phyloP scores from a whole-genome alignment of 1,140 invertebrate genomes.

The Drosophila subobscura region DNA sequence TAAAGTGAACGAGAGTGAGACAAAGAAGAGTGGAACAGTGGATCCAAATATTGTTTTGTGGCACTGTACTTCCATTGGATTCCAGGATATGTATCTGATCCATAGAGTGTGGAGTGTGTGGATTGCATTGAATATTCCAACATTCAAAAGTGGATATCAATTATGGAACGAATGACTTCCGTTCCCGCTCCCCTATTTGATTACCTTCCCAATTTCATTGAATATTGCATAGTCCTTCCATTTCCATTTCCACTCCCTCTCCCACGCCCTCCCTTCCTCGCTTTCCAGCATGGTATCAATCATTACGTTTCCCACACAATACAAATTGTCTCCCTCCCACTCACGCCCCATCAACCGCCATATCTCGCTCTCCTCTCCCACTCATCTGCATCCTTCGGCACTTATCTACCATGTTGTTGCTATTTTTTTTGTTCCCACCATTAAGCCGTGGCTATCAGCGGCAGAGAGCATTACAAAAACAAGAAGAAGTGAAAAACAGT shows the following conservation, averaged over 20 bases:
- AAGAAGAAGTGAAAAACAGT: constrained; percentile 44
- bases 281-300: constrained; percentile 22
- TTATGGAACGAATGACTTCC: no score
- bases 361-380: constrained; percentile 14
- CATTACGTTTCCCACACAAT: constrained; percentile 77
- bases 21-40: no score
- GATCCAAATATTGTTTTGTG: no score
- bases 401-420: constrained; percentile 29
- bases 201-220: not conserved
- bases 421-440: constrained; percentile 68
- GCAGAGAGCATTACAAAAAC: constrained; percentile 48
- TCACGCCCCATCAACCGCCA: constrained; percentile 20
- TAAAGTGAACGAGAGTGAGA: no score
- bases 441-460: constrained; percentile 72
- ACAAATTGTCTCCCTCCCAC: constrained; percentile 59
- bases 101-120: no score
- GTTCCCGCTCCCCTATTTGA: not conserved
- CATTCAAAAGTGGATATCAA: no score
- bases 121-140: no score
- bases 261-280: not conserved
- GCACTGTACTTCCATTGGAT: no score
- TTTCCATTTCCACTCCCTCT: constrained; percentile 22
- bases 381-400: constrained; percentile 15
- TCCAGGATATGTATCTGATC: no score
- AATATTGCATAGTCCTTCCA: not conserved